Conservation (phyloP, 1,140 invertebrate species). For the Zaprionus davidi region DNA sequence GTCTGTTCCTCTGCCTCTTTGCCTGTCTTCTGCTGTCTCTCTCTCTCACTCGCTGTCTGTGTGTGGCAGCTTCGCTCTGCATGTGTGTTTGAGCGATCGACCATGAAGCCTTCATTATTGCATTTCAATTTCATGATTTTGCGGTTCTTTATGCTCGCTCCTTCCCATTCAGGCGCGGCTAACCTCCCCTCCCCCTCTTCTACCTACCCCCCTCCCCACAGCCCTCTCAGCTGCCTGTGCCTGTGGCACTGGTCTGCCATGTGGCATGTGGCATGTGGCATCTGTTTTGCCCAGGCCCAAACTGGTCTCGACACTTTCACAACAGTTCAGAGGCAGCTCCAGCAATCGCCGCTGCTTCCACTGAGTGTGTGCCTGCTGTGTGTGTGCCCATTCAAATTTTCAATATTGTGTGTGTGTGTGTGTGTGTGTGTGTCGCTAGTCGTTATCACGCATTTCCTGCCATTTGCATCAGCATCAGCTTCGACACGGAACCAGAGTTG, state of each 20-base stretch:
- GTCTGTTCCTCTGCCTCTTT: slow-evolving; percentile 7
- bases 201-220: neutral
- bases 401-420: slow-evolving; percentile 51
- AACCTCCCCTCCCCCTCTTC: neutral
- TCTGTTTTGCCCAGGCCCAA: slow-evolving; percentile 70
- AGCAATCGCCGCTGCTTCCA: slow-evolving; percentile 32
- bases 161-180: slow-evolving; percentile 49
- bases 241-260: slow-evolving; percentile 5
- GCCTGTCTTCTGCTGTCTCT: neutral
- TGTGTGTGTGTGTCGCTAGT: slow-evolving; percentile 56
- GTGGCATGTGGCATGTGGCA: slow-evolving; percentile 46
- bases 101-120: slow-evolving; percentile 83
- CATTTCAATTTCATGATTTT: slow-evolving; percentile 83
- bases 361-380: neutral
- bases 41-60: slow-evolving; percentile 17
- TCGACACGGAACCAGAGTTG: slow-evolving; percentile 39
- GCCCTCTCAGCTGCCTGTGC: neutral
- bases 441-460: slow-evolving; percentile 81
- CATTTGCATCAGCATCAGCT: slow-evolving; percentile 63
- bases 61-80: slow-evolving; percentile 8
- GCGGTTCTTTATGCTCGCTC: slow-evolving; percentile 78
- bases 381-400: slow-evolving; percentile 68
- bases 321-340: slow-evolving; percentile 44
- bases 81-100: slow-evolving; percentile 74
- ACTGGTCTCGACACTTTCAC: slow-evolving; percentile 79